Evolutionary conservation across 2,888 invertebrate species (phyloP), one percentile per base, ranked within the genome.

Genomic region (Tanytarsus gracilentus): DNA sequence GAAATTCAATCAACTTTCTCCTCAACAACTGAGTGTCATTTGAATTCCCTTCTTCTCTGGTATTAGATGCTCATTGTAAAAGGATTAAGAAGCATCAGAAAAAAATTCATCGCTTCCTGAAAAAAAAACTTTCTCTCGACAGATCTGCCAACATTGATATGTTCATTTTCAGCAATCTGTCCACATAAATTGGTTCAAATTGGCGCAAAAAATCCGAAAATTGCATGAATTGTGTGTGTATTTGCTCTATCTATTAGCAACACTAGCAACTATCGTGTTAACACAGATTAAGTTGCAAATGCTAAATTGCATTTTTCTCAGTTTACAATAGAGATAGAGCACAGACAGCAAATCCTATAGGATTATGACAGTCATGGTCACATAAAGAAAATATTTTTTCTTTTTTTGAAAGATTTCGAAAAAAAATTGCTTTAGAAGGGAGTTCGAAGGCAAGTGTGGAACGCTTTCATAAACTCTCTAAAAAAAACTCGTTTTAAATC

Each of bases 1-100:
- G 58, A 58, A 58, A 58, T 58, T 58, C 48, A 58, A 58, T 58
- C 58, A 58, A 58, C 58, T 58, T 58, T 58, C 58, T 48, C 55
- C 30, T 18, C 18, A 44, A 18, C 40, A 29, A 48, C 30, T 44
- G 21, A 39, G 25, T 27, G 21, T 53, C 51, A 9, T n/a, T 33
- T 33, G 33, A 33, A n/a, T 33, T n/a, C 33, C n/a, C 33, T n/a
- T 33, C 18, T 44, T 23, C 21, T 44, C 44, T 11, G 18, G 18
- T 18, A 18, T 23, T 53, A n/a, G n/a, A n/a, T n/a, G n/a, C 29
- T 18, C 26, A 26, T 58, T 58, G 44, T 48, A 23, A 58, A 58
- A 58, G 58, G 58, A 58, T 58, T 58, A 58, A 23, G 18, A 44
- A 40, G 27, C 27, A 48, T 40, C 30, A 48, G 21, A 40, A 29